These are phyloP conservation scores for Falco naumanni DNA, from an alignment of 2,797 vertebrate species.

Conservation along the genomic window DNA sequence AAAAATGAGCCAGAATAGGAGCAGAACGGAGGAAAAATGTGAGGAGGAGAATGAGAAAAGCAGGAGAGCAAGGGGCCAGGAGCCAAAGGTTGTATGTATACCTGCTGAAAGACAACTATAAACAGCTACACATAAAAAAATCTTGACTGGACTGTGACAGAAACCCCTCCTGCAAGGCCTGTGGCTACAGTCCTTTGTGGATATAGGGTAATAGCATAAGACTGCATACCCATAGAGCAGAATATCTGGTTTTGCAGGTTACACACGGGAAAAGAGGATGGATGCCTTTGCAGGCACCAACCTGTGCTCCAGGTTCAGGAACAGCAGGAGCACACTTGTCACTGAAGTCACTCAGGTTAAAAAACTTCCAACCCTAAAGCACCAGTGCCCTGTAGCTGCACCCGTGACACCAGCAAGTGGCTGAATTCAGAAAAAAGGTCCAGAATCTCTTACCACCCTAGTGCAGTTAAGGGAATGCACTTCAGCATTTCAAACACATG, in stretches of 20 bases:
- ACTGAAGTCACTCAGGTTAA: not conserved
- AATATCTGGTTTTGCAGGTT: not conserved
- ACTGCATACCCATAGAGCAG: not conserved
- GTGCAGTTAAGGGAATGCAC: not conserved
- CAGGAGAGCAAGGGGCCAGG: not conserved
- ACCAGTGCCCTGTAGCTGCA: not conserved
- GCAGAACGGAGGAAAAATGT: not conserved
- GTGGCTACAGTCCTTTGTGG: not conserved
- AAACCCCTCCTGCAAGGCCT: not conserved
- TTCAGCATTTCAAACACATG: not conserved
- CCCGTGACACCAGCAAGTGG: not conserved
- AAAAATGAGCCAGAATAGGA: not conserved
- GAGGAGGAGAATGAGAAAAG: not conserved
- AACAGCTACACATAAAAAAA: not conserved
- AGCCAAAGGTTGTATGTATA: not conserved
- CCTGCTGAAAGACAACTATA: not conserved
- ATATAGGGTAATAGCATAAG: not conserved
- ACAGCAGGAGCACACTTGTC: not conserved
- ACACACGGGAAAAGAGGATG: not conserved
- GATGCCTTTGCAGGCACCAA: not conserved
- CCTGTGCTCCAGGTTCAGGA: not conserved
- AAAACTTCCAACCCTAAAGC: not conserved
- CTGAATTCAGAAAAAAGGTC: not conserved
- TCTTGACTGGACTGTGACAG: rapidly evolving
- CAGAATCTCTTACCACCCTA: not conserved